phyloP scores from a whole-genome alignment of 2,888 invertebrate genomes.

The Rotaria socialis region DNA sequence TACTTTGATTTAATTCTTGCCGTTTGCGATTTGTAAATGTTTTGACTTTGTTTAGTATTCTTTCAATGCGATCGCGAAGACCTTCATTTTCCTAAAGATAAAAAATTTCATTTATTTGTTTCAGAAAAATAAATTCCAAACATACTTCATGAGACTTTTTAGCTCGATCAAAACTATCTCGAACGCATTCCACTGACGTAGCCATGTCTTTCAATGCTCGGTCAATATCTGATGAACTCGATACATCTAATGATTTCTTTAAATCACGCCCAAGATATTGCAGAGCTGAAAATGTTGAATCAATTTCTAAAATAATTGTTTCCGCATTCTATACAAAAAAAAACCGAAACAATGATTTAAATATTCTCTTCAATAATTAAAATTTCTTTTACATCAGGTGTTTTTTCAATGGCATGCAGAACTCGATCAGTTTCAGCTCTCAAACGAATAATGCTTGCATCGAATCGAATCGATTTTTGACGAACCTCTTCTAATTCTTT shows the following conservation, averaged over 20 bases:
- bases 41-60: background rate
- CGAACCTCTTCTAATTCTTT: constrained; percentile 36
- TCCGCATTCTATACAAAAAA: background rate
- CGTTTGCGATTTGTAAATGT: background rate
- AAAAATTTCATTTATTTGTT: no score
- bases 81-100: background rate
- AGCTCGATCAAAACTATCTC: constrained; percentile 16
- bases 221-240: constrained; percentile 32
- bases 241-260: constrained; percentile 17
- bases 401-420: background rate
- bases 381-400: background rate
- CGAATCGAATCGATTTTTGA: background rate
- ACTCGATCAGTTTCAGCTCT: background rate
- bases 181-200: constrained; percentile 1
- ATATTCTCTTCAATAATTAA: no score
- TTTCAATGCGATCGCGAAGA: constrained; percentile 1
- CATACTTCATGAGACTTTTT: background rate
- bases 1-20: constrained; percentile 12
- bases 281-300: constrained; percentile 19
- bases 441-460: background rate
- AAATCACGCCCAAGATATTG: constrained; percentile 32
- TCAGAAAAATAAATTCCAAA: background rate
- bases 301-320: constrained; percentile 10
- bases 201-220: constrained; percentile 23
- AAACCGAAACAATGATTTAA: background rate